These are phyloP conservation scores for Myoxocephalus aenaeus DNA, from an alignment of 2,797 vertebrate genomes.

Conservation along the genomic window DNA sequence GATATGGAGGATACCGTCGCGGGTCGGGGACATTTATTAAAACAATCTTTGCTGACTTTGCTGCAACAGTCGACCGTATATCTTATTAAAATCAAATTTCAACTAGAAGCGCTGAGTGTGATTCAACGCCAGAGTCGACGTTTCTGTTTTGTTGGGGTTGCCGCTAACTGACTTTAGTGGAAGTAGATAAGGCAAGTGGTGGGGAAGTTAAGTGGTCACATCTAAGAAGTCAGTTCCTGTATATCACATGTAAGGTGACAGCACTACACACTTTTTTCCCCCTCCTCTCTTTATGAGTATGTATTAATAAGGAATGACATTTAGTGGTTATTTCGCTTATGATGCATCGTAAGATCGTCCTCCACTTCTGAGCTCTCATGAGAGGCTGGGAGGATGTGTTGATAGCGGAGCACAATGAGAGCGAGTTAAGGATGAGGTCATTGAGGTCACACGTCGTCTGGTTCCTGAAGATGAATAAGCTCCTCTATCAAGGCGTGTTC, in stretches of 20 bases:
- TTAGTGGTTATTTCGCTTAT: not conserved
- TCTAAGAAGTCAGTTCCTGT: not conserved
- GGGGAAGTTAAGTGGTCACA: not conserved
- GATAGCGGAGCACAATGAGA: not conserved
- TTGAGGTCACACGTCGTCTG: constrained; percentile 16
- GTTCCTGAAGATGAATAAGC: constrained; percentile 6
- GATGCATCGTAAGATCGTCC: not conserved
- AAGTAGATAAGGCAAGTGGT: not conserved
- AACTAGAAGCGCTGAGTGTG: not conserved
- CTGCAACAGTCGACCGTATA: constrained; percentile 15
- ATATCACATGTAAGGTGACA: not conserved
- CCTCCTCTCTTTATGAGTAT: not conserved
- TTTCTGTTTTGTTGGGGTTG: constrained; percentile 28
- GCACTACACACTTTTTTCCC: not conserved
- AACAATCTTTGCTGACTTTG: constrained; percentile 38
- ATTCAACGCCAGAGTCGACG: constrained; percentile 18
- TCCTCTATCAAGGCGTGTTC: constrained; percentile 6
- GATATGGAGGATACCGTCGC: constrained; percentile 20
- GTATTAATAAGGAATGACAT: constrained; percentile 4
- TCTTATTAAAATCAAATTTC: constrained; percentile 45
- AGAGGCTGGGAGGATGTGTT: constrained; percentile 22
- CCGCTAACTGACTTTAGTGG: constrained; percentile 20
- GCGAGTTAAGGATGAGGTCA: constrained; percentile 15
- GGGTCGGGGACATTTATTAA: constrained; percentile 49
- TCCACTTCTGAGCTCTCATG: not conserved